Evolutionary conservation across 2,797 vertebrate species (phyloP), one percentile per base, ranked within the genome.

Genomic region (Gephyroberyx darwinii): DNA sequence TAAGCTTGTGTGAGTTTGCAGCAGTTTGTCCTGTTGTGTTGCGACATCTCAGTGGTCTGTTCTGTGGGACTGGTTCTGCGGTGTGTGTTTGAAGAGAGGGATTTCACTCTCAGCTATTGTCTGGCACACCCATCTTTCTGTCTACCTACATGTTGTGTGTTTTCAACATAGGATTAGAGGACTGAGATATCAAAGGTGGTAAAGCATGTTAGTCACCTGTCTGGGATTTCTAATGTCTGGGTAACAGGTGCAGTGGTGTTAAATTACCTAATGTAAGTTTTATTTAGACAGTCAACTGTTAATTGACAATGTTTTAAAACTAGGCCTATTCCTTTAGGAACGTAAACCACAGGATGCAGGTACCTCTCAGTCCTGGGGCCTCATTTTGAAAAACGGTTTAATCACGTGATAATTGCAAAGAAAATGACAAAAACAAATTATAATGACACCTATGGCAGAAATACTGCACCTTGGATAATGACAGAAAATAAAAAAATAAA

Each of bases 191-290:
- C 16, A 69, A 26, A 77, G 55, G 65, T 43, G 16, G 14, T 47
- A 19, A 69, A 64, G 37, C 0, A 10, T 14, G 37, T 87, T 80
- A 69, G 78, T 87, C 83, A 84, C 78, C 69, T 73, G 77, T 88
- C 80, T 88, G 77, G 51, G 75, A 22, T 26, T 62, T 57, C 65
- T 35, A 50, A 5, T 78, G 71, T 26, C 73, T 0, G 69, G 0
- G 58, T 8, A 33, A 31, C 82, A 85, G 83, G 75, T 85, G 78
- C 59, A 63, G 6, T 16, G 20, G 13, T 58, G 55, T 45, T 22
- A 13, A 14, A 1, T 1, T n/a, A 35, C 12, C 10, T 41, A 14
- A 41, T 41, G 12, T 13, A 41, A 37, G 17, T 50, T 50, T 50
- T 9, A 50, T 50, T 20, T 20, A 20, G 8, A 50, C n/a, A 50